Base-by-base conservation (phyloP, 35 echinoderm and acorn worm species). In the Stichopus chloronotus region DNA sequence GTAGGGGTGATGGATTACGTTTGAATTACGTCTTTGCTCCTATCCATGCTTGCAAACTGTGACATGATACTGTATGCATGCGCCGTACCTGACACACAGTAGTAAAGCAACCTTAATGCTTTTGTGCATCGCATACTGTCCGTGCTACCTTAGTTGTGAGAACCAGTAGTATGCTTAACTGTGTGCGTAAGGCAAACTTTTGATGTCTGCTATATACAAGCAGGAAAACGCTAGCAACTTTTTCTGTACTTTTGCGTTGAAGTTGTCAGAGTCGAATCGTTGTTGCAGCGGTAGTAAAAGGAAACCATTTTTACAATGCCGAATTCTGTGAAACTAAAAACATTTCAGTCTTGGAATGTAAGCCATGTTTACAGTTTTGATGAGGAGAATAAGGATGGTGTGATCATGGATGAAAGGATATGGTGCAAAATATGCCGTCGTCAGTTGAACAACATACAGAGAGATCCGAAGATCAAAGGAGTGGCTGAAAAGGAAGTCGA, bases 401-500 rank as follows among this genome's bases (percentile, higher is more conserved):
- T 71, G 0, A 71, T 71, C 65, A 71, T 71, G 65, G 65, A 2
- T 71, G 65, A 71, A 71, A 71, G 4, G 65, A 20, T 71, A 14
- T 71, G 65, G 65, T 71, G 65, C n/a, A 71, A 71, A 71, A 71
- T 20, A 20, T 71, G 65, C 65, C 65, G 65, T 12, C 65, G 65
- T 4, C 65, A 71, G n/a, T 20, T 71, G 65, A 71, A 71, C 65
- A 71, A 71, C n/a, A 71, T 71, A 71, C 1, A 71, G 65, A 71
- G n/a, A 71, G 65, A 71, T 71, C 65, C 65, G 65, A 71, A 71
- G 65, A 71, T 71, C 11, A 71, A 71, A 71, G 65, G 65, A 71
- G 65, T 71, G 65, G 65, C 65, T 71, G 65, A 20, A 71, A 12
- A 20, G 4, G 65, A 71, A 71, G 65, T 71, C n/a, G 65, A 71